These are phyloP conservation scores for Rhagium mordax DNA, from an alignment of 2,888 invertebrate species.

Conservation along the genomic window DNA sequence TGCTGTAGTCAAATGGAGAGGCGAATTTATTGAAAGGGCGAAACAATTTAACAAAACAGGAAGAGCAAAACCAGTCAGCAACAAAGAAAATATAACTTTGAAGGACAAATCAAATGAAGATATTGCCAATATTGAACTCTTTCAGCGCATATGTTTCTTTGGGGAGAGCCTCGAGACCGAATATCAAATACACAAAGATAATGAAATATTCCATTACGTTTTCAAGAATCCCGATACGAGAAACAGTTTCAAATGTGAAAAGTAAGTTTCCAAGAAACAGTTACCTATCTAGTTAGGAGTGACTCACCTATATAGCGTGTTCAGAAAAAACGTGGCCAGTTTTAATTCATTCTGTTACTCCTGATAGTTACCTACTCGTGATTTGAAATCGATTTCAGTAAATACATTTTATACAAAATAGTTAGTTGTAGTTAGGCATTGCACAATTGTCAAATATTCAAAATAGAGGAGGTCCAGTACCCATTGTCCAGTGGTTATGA, in stretches of 20 bases:
- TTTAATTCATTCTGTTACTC: too few species aligned
- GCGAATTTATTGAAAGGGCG: constrained; percentile 71
- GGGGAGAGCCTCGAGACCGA: constrained; percentile 70
- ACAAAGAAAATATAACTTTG: constrained; percentile 24
- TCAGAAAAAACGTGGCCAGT: too few species aligned
- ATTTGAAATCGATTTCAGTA: too few species aligned
- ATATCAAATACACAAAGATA: constrained; percentile 55
- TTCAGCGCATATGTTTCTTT: constrained; percentile 71
- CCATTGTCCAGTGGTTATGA: too few species aligned
- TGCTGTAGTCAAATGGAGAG: constrained; percentile 71
- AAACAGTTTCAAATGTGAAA: constrained; percentile 61
- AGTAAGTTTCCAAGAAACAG: constrained; percentile 51
- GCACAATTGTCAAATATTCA: too few species aligned
- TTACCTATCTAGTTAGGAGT: too few species aligned
- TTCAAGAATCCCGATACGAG: constrained; percentile 61
- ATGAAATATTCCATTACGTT: constrained; percentile 54
- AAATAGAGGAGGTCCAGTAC: too few species aligned
- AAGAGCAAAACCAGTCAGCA: constrained; percentile 62
- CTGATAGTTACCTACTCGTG: too few species aligned
- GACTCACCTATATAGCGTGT: too few species aligned
- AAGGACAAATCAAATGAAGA: constrained; percentile 59
- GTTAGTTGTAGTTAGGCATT: too few species aligned
- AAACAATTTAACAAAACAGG: constrained; percentile 63
- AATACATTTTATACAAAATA: too few species aligned
- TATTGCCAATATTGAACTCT: constrained; percentile 71